These are phyloP conservation scores for Erpobdella octoculata DNA, from an alignment of 2,888 invertebrate genomes.

Conservation along the genomic window DNA sequence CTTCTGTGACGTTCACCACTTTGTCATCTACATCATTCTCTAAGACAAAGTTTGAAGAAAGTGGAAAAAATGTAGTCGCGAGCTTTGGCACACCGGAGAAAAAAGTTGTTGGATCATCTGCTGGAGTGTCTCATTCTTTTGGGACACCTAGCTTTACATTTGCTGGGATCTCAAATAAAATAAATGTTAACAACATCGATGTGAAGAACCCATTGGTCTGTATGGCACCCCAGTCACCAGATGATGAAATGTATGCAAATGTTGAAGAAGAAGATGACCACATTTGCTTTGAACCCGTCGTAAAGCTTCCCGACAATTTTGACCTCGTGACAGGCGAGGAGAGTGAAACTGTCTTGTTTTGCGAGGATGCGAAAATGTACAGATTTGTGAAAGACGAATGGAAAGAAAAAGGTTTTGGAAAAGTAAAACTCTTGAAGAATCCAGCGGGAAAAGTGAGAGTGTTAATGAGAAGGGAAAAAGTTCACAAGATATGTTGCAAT, in stretches of 20 bases:
- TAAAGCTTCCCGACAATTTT: conserved; percentile 72
- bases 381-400: conserved; percentile 69
- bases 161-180: conserved; percentile 6
- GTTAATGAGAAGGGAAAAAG: conserved; percentile 72
- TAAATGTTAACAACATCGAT: not conserved
- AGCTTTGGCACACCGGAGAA: not conserved
- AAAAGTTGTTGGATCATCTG: not conserved
- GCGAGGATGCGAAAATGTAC: conserved; percentile 69
- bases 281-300: conserved; percentile 67
- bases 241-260: conserved; percentile 28
- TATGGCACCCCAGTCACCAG: no score
- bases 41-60: not conserved
- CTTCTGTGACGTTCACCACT: no score
- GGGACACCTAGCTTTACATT: conserved; percentile 11
- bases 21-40: not conserved
- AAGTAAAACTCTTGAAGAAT: conserved; percentile 66
- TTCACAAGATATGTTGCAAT: conserved; percentile 80
- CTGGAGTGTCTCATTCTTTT: no score
- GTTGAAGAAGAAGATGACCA: conserved; percentile 26
- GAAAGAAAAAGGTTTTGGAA: conserved; percentile 83
- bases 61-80: not conserved
- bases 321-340: conserved; percentile 81
- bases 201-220: not conserved
- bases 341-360: conserved; percentile 70
- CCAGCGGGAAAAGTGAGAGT: conserved; percentile 55